phyloP scores from a whole-genome alignment of 2,888 invertebrate species.

The Polyommatus icarus region DNA sequence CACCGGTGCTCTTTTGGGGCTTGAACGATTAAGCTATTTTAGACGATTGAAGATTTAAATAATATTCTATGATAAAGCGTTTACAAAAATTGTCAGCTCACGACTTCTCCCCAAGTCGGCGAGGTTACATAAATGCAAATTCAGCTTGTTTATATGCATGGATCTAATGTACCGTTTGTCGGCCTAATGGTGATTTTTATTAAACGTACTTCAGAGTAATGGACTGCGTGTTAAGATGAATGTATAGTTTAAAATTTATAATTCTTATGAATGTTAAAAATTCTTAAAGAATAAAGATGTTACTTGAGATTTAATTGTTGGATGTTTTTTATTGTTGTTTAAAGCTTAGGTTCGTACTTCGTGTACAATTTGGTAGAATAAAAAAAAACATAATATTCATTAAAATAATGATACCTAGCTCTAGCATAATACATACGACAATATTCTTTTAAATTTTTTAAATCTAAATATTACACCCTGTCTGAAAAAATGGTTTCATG shows the following conservation, averaged over 20 bases:
- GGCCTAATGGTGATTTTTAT: conserved; percentile 16
- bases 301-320: not conserved
- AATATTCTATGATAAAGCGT: not conserved
- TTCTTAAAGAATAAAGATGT: not conserved
- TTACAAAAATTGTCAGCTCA: not conserved
- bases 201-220: not conserved
- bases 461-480: too few relatives aligned
- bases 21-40: too few relatives aligned
- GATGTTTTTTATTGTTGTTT: not conserved
- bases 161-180: conserved; percentile 26
- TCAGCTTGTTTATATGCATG: conserved; percentile 26
- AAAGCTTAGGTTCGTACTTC: not conserved
- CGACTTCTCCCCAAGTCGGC: not conserved
- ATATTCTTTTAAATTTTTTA: too few relatives aligned
- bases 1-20: too few relatives aligned
- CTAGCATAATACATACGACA: too few relatives aligned
- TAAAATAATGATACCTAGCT: too few relatives aligned
- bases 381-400: too few relatives aligned
- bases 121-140: conserved; percentile 20
- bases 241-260: not conserved
- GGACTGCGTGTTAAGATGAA: not conserved
- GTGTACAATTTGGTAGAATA: too few relatives aligned
- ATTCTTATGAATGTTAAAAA: not conserved
- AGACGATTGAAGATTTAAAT: too few relatives aligned
- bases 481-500: too few relatives aligned